Evolutionary conservation across 2,888 invertebrate species (phyloP), one percentile per base, ranked within the genome.

Genomic region (Crossocerus cetratus): DNA sequence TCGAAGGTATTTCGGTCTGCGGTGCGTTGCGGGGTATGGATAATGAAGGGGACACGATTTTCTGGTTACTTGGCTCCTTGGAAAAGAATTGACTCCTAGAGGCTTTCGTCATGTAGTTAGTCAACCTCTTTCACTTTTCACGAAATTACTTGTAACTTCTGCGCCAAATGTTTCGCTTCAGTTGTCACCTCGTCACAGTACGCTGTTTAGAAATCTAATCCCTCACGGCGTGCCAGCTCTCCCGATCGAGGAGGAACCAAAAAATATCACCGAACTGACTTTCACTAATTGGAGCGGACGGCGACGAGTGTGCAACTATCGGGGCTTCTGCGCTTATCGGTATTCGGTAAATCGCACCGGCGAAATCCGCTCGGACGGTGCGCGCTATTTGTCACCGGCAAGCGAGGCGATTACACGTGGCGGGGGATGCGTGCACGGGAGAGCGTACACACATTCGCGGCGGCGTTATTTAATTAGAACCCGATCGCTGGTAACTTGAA

Each of bases 331-430:
- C 69, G 80, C 80, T 83, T 80, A 83, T 83, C 82, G 83, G 32
- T 32, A 80, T 83, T 78, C 67, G 74, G 74, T 72, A 80, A 80
- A 82, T 83, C 77, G 82, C 72, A 70, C 75, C 58, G 74, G 72
- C 78, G 77, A 72, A 82, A 82, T 83, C 80, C 84, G 78, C 80
- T 83, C 76, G 71, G 75, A 76, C 80, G n/a, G n/a, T n/a, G 78
- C 62, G 68, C n/a, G 78, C 77, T 82, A 83, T 82, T 82, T 82
- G 81, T 82, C 83, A 82, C 65, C 60, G 44, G 74, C 72, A 78
- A 82, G 83, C 78, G 81, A 82, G 78, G 75, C 81, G 78, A 77
- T 78, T 81, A 76, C 81, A 69, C 62, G 62, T 58, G 64, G 45
- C 57, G 56, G 49, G 62, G 66, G 63, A 68, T 55, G 57, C 63